phyloP scores from a whole-genome alignment of 1,140 invertebrate genomes.

The Drosophila tani region DNA sequence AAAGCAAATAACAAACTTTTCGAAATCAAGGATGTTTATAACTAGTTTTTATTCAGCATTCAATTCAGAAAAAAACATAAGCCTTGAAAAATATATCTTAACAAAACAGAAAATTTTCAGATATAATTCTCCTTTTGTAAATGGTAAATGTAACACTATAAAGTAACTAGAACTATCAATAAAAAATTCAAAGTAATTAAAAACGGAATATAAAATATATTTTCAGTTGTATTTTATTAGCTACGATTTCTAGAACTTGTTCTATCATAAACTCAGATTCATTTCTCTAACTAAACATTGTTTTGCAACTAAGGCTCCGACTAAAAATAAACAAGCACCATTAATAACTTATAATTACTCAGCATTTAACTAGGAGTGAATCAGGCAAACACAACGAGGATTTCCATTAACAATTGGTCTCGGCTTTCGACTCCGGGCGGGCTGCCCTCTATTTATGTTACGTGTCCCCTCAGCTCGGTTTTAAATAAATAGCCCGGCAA shows the following conservation, averaged over 20 bases:
- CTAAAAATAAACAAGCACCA: constrained; percentile 23
- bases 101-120: not conserved
- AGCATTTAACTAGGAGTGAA: constrained; percentile 16
- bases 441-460: not conserved
- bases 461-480: constrained; percentile 20
- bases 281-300: not conserved
- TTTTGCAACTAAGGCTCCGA: not conserved
- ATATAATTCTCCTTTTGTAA: too few species aligned
- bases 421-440: not conserved
- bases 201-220: too few species aligned
- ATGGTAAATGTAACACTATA: too few species aligned
- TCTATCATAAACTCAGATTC: not conserved
- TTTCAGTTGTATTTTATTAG: too few species aligned
- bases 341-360: constrained; percentile 44
- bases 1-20: not conserved
- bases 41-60: not conserved
- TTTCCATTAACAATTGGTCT: constrained; percentile 46
- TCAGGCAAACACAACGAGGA: not conserved
- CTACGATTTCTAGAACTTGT: too few species aligned
- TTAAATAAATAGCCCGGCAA: constrained; percentile 55
- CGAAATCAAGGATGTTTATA: not conserved
- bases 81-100: not conserved
- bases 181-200: too few species aligned
- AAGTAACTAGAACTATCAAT: too few species aligned
- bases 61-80: not conserved